Evolutionary conservation across 2,797 vertebrate species (phyloP).

Genomic region (Dermochelys coriacea): DNA sequence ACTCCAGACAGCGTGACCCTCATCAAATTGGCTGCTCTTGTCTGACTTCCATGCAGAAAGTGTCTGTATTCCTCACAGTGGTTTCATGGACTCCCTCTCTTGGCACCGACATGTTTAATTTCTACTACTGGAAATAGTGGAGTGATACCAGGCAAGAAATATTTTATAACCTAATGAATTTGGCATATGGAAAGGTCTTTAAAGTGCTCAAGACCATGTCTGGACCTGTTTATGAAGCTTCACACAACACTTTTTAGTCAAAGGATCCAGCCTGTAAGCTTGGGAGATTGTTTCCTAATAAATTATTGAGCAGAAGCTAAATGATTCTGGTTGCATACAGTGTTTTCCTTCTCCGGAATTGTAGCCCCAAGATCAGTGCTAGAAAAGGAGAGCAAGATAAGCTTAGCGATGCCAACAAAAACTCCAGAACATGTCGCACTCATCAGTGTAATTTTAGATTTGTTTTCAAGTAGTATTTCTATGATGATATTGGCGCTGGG

Average conservation of each 20-base stretch:
- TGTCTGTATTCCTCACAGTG: background rate
- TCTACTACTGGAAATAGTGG: conserved; percentile 23
- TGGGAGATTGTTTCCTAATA: conserved; percentile 67
- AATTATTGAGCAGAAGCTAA: conserved; percentile 58
- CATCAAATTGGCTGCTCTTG: conserved; percentile 1
- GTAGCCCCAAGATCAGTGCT: conserved; percentile 67
- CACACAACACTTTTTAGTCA: conserved; percentile 48
- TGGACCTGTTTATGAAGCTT: conserved; percentile 18
- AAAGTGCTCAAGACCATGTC: conserved; percentile 36
- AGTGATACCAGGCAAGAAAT: conserved; percentile 20
- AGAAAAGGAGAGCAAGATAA: conserved; percentile 74
- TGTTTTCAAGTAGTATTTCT: conserved; percentile 77
- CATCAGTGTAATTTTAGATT: conserved; percentile 76
- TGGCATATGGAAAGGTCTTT: conserved; percentile 33
- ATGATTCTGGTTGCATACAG: conserved; percentile 57
- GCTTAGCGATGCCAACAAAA: conserved; percentile 75
- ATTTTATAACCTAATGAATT: conserved; percentile 40
- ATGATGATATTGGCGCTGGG: conserved; percentile 74
- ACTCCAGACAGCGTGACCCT: background rate
- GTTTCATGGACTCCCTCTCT: conserved; percentile 11
- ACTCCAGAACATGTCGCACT: conserved; percentile 71
- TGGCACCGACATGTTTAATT: background rate
- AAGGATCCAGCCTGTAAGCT: conserved; percentile 24
- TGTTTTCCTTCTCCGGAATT: conserved; percentile 67
- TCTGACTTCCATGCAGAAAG: background rate